Evolutionary conservation across 2,113 vertebrate genomes (phyloP).

Genomic region (Abramis brama): DNA sequence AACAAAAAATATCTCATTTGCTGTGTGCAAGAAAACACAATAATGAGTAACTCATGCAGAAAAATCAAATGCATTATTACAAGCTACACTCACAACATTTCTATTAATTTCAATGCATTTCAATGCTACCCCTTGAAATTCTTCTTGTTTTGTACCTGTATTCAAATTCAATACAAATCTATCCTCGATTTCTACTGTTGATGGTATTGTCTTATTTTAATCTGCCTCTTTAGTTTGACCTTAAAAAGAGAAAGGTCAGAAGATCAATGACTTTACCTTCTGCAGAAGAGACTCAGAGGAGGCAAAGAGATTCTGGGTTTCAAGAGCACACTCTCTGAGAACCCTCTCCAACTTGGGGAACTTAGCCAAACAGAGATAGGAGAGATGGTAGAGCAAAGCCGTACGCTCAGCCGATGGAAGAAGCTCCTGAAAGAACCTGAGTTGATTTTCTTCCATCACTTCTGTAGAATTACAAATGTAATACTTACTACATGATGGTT

Average conservation of each 20-base stretch:
- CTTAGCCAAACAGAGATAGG: conserved; percentile 2
- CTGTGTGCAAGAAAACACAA: too few relatives aligned
- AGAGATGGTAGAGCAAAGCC: conserved; percentile 25
- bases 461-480: not conserved
- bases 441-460: not conserved
- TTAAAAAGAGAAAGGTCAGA: not conserved
- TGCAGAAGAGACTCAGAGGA: conserved; percentile 27
- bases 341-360: conserved; percentile 6
- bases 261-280: not conserved
- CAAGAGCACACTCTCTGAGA: not conserved
- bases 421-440: not conserved
- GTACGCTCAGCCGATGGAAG: not conserved
- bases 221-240: not conserved
- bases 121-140: too few relatives aligned
- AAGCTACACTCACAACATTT: too few relatives aligned
- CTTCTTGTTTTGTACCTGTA: too few relatives aligned
- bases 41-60: too few relatives aligned
- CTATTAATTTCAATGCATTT: too few relatives aligned
- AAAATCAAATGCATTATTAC: too few relatives aligned
- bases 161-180: too few relatives aligned
- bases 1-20: accelerated
- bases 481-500: not conserved
- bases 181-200: too few relatives aligned
- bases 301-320: conserved; percentile 10
- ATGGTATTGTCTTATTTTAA: not conserved